Percentiles rank a stretch among this genome's conserved stretches.
Evolutionary conservation across 2,888 invertebrate genomes (phyloP).

Genomic region (Andrena camellia): DNA sequence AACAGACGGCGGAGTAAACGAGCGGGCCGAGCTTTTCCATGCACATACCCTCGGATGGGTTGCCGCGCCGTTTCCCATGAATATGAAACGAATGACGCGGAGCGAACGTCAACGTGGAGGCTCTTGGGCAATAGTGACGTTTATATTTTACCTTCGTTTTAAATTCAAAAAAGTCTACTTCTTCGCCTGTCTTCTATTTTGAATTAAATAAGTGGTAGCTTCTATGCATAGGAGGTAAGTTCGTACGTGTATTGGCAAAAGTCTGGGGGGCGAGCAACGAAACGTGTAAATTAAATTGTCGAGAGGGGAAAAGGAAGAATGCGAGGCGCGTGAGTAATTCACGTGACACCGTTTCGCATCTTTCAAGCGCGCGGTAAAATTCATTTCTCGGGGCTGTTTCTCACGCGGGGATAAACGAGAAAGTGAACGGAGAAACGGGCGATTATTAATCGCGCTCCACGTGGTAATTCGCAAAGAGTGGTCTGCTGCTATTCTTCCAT

Average conservation of each 20-base stretch:
- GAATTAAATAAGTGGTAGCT: neutral
- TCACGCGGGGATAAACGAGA: neutral
- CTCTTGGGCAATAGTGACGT: no score
- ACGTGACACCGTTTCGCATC: constrained; percentile 22
- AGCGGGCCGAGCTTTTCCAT: constrained; percentile 25
- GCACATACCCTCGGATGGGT: neutral
- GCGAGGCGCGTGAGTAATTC: constrained; percentile 37
- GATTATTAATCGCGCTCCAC: neutral
- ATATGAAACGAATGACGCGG: no score
- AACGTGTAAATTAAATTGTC: constrained; percentile 45
- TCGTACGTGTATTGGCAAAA: neutral
- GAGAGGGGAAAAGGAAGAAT: constrained; percentile 19
- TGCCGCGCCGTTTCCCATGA: no score
- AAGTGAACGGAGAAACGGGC: neutral
- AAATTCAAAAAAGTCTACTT: no score
- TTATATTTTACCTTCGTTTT: no score
- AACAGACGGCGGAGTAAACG: constrained; percentile 31
- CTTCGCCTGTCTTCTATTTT: neutral
- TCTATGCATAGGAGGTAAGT: neutral
- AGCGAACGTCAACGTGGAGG: no score
- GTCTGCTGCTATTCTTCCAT: neutral
- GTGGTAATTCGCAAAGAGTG: neutral
- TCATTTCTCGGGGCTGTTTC: constrained; percentile 31
- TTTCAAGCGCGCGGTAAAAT: constrained; percentile 28
- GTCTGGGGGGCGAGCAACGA: neutral